These are phyloP conservation scores for Epinephelus lanceolatus DNA, from an alignment of 2,113 vertebrate genomes.

Conservation along the genomic window DNA sequence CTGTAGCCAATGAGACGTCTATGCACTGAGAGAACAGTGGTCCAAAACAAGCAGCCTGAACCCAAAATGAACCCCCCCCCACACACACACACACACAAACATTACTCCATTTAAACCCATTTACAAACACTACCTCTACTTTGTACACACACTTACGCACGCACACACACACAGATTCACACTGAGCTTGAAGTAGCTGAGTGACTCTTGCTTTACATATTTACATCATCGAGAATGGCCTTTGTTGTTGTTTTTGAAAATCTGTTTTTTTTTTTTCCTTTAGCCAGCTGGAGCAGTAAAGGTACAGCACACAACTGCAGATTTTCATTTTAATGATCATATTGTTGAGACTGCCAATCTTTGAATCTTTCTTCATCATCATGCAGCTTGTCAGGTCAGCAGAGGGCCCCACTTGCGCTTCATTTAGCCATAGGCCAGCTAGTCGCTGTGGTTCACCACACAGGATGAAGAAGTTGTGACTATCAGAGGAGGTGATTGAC, in stretches of 20 bases:
- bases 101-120: slow-evolving; percentile 51
- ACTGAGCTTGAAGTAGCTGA: slow-evolving; percentile 30
- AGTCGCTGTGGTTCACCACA: background rate
- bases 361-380: background rate
- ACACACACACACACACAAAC: slow-evolving; percentile 16
- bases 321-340: background rate
- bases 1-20: slow-evolving; percentile 42
- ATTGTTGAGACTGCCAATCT: slow-evolving; percentile 32
- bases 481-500: slow-evolving; percentile 14
- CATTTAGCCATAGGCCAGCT: background rate
- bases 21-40: slow-evolving; percentile 66
- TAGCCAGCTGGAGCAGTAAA: slow-evolving; percentile 29
- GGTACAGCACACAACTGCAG: slow-evolving; percentile 13
- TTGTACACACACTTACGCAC: slow-evolving; percentile 36
- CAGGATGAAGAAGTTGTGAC: background rate
- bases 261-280: background rate
- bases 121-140: slow-evolving; percentile 74
- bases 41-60: slow-evolving; percentile 62
- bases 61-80: slow-evolving; percentile 20
- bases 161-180: slow-evolving; percentile 13
- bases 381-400: background rate
- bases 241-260: slow-evolving; percentile 22
- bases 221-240: slow-evolving; percentile 17
- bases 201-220: slow-evolving; percentile 22
- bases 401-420: background rate